These are phyloP conservation scores for Crenichthys baileyi DNA, from an alignment of 2,797 vertebrate species.

Conservation along the genomic window DNA sequence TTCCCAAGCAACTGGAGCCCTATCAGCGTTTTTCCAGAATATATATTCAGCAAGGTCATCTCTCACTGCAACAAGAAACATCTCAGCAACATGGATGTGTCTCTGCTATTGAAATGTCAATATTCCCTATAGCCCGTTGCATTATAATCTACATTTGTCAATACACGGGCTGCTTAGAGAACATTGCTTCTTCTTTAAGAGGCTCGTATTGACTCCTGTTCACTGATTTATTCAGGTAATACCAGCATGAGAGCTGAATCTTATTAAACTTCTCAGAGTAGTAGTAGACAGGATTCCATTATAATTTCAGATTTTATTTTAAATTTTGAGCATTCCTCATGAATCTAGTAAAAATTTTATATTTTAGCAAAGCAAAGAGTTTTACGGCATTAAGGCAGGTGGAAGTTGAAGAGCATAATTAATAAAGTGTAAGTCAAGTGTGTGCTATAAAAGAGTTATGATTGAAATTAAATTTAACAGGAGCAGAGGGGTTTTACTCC, in stretches of 20 bases:
- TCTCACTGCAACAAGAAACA: constrained; percentile 42
- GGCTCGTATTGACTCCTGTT: background rate
- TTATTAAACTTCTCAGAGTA: background rate
- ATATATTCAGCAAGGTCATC: constrained; percentile 70
- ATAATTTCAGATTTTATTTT: background rate
- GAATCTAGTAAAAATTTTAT: constrained; percentile 5
- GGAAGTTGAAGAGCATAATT: constrained; percentile 9
- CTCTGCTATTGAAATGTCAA: constrained; percentile 62
- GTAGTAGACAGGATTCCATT: constrained; percentile 3
- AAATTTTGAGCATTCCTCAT: background rate
- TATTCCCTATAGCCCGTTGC: constrained; percentile 49
- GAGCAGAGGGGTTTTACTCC: constrained; percentile 31
- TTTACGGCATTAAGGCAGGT: background rate
- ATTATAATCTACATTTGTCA: constrained; percentile 58
- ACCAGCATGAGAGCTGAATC: constrained; percentile 5
- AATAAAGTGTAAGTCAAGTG: constrained; percentile 15
- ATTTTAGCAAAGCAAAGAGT: background rate
- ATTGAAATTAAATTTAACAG: constrained; percentile 36
- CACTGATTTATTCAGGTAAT: constrained; percentile 26
- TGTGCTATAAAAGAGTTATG: constrained; percentile 26
- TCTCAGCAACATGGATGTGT: constrained; percentile 41
- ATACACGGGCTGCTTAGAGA: constrained; percentile 39
- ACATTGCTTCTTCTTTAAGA: constrained; percentile 20
- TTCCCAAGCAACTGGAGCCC: constrained; percentile 68
- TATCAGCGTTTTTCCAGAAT: constrained; percentile 58